phyloP scores from a whole-genome alignment of 2,888 invertebrate genomes.

The Eristalis pertinax region DNA sequence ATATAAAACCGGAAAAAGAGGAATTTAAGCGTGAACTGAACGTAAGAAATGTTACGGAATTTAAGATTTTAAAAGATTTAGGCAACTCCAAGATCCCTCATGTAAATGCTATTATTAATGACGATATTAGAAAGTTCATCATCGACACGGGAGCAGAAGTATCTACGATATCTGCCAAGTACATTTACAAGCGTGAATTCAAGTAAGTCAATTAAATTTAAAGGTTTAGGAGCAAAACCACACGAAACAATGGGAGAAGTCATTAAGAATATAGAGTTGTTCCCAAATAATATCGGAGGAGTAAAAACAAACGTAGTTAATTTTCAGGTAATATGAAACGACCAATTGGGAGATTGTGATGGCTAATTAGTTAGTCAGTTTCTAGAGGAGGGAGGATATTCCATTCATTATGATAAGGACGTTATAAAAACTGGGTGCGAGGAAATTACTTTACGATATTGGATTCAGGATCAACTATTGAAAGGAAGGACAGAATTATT shows the following conservation, averaged over 20 bases:
- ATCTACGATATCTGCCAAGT: not conserved
- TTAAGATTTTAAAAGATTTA: not conserved
- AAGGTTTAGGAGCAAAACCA: not conserved
- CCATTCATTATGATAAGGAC: not conserved
- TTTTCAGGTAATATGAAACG: not conserved
- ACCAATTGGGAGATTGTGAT: not conserved
- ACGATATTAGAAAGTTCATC: not conserved
- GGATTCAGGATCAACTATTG: not conserved
- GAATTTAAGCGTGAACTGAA: not conserved
- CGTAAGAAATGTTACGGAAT: not conserved
- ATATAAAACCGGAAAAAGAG: not conserved
- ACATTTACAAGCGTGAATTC: not conserved
- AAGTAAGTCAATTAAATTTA: not conserved
- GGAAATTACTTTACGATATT: not conserved
- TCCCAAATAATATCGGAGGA: conserved; percentile 1
- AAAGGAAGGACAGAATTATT: not conserved
- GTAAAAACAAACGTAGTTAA: not conserved
- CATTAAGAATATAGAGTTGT: conserved; percentile 1
- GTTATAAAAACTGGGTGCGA: not conserved
- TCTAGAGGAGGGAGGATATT: not conserved
- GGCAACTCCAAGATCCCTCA: not conserved
- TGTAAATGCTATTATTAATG: not conserved
- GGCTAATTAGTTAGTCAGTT: not conserved
- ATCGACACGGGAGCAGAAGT: not conserved
- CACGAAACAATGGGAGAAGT: conserved; percentile 4